Percentiles rank a stretch among this genome's conserved stretches.
phyloP scores from a whole-genome alignment of 2,113 vertebrate species.

The Andinoacara biseriatus region DNA sequence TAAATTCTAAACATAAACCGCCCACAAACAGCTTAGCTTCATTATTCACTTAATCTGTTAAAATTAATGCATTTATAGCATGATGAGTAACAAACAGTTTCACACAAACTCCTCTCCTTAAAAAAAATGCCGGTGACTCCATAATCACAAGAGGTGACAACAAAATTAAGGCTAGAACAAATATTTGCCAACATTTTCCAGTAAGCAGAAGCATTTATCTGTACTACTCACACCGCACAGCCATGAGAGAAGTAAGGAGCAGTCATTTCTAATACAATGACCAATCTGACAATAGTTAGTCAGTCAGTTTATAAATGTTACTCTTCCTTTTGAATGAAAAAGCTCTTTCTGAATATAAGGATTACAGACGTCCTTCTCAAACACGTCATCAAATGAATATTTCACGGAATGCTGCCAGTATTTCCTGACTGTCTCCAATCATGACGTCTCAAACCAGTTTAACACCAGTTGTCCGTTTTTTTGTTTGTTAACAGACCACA shows the following conservation, averaged over 20 bases:
- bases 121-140: neutral
- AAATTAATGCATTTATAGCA: conserved; percentile 8
- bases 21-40: conserved; percentile 3
- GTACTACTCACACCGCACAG: neutral
- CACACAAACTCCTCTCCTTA: neutral
- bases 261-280: conserved; percentile 18
- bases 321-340: conserved; percentile 7
- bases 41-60: neutral
- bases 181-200: neutral
- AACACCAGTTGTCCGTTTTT: neutral
- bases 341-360: neutral
- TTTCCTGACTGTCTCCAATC: neutral
- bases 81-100: neutral
- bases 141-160: neutral
- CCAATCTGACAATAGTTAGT: neutral
- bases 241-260: neutral
- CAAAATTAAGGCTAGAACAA: neutral
- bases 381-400: neutral
- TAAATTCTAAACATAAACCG: neutral
- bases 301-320: neutral
- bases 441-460: neutral
- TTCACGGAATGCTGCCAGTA: neutral
- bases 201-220: neutral
- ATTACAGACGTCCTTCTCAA: neutral
- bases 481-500: neutral